Evolutionary conservation across 2,797 vertebrate species (phyloP), one percentile per base, ranked within the genome.

Genomic region (Sandelia bainsii): DNA sequence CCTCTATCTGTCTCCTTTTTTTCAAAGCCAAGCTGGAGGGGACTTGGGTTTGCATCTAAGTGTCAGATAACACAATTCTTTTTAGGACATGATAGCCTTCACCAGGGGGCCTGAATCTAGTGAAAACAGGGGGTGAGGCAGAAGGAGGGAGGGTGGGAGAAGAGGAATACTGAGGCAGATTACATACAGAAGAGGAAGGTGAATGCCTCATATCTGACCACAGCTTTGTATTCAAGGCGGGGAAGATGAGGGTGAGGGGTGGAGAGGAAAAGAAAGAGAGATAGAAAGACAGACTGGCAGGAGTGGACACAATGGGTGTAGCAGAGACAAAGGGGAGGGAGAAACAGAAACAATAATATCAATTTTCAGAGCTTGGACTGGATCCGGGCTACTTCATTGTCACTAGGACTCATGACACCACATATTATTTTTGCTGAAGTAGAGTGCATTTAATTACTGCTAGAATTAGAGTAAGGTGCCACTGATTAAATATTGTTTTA

Each of bases 11-110:
- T 74, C 49, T 69, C 14, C 42, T 3, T 22, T 65, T 79, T 81
- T 77, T 81, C 74, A 91, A 91, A 93, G 91, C 71, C 60, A 51
- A 85, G 83, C 90, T 81, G 60, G 72, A 90, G 91, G 92, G 89
- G 77, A 77, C 71, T 62, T 75, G 66, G 83, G 85, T 87, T 89
- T 78, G 79, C 66, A 10, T 81, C 77, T 63, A 66, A 75, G 91
- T 93, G 88, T 94, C 93, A 82, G 75, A 87, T 94, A 84, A 92
- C 93, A 89, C 72, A 22, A 81, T 81, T 86, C 87, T 93, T 94
- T 92, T 93, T 92, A 94, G 83, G 86, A 87, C 76, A 82, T 80
- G 87, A 89, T 87, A 89, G 88, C 81, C 76, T 79, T 92, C 85
- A 91, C 88, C 85, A 72, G 86, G 77, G 79, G 90, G 86, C 49